A percentile compares a stretch with the other conserved stretches of the same genome.
These are phyloP conservation scores for Aurelia sp. DNA, from an alignment of 30 jellyfish, hydroid and myxozoan genomes.

Conservation along the genomic window DNA sequence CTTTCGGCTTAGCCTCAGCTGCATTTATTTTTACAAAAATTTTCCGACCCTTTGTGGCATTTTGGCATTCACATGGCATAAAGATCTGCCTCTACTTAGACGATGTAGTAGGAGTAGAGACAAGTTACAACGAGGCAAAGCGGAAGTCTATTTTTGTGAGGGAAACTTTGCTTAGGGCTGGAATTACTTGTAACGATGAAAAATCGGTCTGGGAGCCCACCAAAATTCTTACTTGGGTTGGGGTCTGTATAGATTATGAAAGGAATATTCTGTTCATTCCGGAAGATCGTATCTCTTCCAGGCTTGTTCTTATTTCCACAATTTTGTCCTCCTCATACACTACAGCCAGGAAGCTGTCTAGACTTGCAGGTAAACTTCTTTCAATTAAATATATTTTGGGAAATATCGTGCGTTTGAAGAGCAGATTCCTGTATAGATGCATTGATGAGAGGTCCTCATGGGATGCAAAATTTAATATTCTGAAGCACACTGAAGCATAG, in stretches of 20 bases:
- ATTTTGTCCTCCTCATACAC: conserved; percentile 30
- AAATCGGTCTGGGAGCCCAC: conserved; percentile 51
- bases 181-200: conserved; percentile 30
- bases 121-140: no score
- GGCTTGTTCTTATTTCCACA: not conserved
- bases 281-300: conserved; percentile 22
- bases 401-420: conserved; percentile 24
- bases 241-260: conserved; percentile 11
- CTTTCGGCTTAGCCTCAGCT: no score
- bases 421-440: conserved; percentile 6
- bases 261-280: conserved; percentile 2
- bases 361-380: no score
- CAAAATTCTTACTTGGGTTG: conserved; percentile 3
- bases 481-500: conserved; percentile 22
- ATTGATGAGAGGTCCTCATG: conserved; percentile 40
- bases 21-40: no score
- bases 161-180: no score
- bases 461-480: conserved; percentile 27
- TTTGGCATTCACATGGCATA: no score
- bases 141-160: no score
- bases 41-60: no score
- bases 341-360: conserved; percentile 28
- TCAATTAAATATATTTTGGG: not conserved
- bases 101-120: no score
- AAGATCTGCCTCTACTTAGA: no score